These are phyloP conservation scores for Chlorodrepanis virens DNA, from an alignment of 2,113 vertebrate species.

Conservation along the genomic window DNA sequence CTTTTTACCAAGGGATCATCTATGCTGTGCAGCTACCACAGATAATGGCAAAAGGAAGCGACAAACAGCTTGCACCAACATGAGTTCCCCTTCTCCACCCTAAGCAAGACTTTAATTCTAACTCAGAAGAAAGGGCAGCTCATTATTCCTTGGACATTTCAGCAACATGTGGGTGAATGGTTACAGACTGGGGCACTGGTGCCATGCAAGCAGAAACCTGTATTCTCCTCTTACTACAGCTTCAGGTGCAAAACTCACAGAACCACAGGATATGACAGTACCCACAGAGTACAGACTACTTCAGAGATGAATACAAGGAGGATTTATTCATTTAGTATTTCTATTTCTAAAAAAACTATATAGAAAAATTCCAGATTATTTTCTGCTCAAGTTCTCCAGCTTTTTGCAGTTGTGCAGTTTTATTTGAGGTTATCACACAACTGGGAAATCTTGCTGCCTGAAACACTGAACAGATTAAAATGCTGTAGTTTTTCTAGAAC, in stretches of 20 bases:
- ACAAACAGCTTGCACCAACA: rapidly evolving
- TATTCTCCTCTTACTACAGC: background rate
- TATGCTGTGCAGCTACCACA: background rate
- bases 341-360: background rate
- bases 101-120: background rate
- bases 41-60: background rate
- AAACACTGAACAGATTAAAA: background rate
- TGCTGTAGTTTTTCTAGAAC: background rate
- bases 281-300: background rate
- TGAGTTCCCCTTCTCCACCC: background rate
- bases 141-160: background rate
- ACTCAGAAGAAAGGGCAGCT: background rate
- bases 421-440: background rate
- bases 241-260: background rate
- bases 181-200: background rate
- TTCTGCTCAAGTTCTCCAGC: background rate
- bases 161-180: background rate
- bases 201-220: background rate
- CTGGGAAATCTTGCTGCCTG: background rate
- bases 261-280: background rate
- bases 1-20: background rate
- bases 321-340: background rate
- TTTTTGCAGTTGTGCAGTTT: background rate
- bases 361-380: background rate
- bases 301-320: background rate